Percentiles rank a stretch among this genome's conserved stretches.
Conservation (phyloP, 1,140 invertebrate genomes). For the Cydia strobilella region DNA sequence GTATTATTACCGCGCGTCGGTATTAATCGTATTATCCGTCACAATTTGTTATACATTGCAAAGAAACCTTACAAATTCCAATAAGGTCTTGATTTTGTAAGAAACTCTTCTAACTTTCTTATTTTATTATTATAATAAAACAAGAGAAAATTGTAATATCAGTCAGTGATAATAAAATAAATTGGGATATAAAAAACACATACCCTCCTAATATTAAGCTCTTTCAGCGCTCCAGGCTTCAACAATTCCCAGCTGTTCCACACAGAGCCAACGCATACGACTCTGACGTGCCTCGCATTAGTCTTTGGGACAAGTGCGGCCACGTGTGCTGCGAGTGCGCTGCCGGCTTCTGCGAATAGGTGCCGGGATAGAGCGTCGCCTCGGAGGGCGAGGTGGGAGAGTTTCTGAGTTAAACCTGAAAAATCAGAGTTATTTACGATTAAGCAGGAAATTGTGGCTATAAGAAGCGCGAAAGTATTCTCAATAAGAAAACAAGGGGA, state of each 20-base stretch:
- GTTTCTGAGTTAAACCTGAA: constrained; percentile 86
- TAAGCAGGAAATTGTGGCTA: too few species aligned
- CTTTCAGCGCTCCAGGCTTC: constrained; percentile 84
- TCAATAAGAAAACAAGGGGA: background rate
- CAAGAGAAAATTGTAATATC: too few species aligned
- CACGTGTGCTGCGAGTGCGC: constrained; percentile 86
- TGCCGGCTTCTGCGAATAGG: constrained; percentile 90
- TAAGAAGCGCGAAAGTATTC: too few species aligned
- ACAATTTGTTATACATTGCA: too few species aligned
- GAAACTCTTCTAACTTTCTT: too few species aligned
- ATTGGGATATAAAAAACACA: constrained; percentile 25
- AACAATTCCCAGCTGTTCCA: constrained; percentile 96
- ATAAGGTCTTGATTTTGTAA: too few species aligned
- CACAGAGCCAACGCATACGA: constrained; percentile 97
- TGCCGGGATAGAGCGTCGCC: constrained; percentile 87
- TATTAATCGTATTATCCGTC: too few species aligned
- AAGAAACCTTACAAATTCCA: too few species aligned
- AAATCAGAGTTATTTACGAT: background rate
- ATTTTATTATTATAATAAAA: too few species aligned
- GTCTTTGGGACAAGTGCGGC: constrained; percentile 87
- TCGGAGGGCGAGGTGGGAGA: constrained; percentile 85
- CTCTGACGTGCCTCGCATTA: constrained; percentile 83
- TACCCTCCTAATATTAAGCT: constrained; percentile 77
- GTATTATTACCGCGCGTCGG: too few species aligned
- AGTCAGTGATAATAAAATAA: background rate